Percentiles rank a stretch among this genome's conserved stretches.
phyloP scores from a whole-genome alignment of 2,888 invertebrate species.

The Agrotis ipsilon region DNA sequence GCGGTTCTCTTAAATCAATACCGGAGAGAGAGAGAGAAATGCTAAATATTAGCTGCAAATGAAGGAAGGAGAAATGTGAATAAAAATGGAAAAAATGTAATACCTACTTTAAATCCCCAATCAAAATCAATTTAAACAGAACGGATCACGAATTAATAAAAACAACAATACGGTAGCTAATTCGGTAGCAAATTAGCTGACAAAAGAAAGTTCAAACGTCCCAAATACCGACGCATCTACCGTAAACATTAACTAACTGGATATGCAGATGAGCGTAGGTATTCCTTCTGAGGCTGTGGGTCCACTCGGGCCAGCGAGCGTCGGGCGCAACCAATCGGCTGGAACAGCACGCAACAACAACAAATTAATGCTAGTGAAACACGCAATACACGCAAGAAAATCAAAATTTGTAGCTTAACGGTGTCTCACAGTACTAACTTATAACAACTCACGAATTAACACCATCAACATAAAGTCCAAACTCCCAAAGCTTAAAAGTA shows the following conservation, averaged over 20 bases:
- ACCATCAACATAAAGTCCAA: slow-evolving; percentile 37
- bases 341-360: slow-evolving; percentile 77
- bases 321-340: slow-evolving; percentile 74
- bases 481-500: slow-evolving; percentile 20
- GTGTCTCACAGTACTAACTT: slow-evolving; percentile 56
- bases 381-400: slow-evolving; percentile 74
- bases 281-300: slow-evolving; percentile 72
- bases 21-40: too few species aligned
- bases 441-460: slow-evolving; percentile 16
- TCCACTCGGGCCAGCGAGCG: slow-evolving; percentile 70
- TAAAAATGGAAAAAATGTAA: neutral
- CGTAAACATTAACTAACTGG: slow-evolving; percentile 73
- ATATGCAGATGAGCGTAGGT: slow-evolving; percentile 74
- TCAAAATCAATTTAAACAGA: slow-evolving; percentile 11
- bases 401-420: slow-evolving; percentile 73
- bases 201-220: slow-evolving; percentile 70
- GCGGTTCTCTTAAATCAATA: neutral
- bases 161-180: slow-evolving; percentile 40
- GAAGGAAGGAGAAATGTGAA: neutral
- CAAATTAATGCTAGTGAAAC: slow-evolving; percentile 75
- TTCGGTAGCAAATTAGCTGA: slow-evolving; percentile 59
- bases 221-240: slow-evolving; percentile 76
- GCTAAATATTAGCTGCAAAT: neutral
- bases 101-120: slow-evolving; percentile 10
- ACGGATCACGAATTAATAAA: slow-evolving; percentile 20